Evolutionary conservation across 2,797 vertebrate genomes (phyloP), one percentile per base, ranked within the genome.

Genomic region (Falco novaeseelandiae): DNA sequence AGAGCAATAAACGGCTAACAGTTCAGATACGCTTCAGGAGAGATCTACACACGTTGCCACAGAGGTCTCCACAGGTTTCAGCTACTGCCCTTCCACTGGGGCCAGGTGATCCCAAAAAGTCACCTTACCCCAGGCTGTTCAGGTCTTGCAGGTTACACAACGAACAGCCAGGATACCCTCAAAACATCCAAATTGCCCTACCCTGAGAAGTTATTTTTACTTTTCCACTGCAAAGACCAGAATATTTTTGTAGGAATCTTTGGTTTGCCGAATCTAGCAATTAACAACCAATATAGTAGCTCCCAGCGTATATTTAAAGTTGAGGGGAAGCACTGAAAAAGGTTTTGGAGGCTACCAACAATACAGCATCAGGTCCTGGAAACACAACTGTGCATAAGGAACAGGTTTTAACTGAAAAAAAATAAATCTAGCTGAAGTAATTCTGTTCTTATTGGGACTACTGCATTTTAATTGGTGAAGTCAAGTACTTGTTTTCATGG

Each of bases 281-380:
- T 96, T 94, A 92, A 54, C 81, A 92, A 87, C 93, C 92, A 94
- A 94, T 77, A 93, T 78, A 97, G 95, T 26, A 80, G 67, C 12
- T 89, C 15, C 54, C 65, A 72, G 71, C 1, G 7, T 72, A 61
- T 34, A 94, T 57, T 96, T 96, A 85, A 79, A 83, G 52, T 52
- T 52, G 42, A 83, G 23, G 21, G 40, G 69, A 93, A 90, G 72
- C 61, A 92, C 61, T 57, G 83, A 89, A 92, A 93, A 95, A 78
- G 51, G 38, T 40, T 90, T 73, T 77, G 42, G 66, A 95, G 70
- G 46, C 67, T 77, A 87, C 30, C 58, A 91, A 52, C 18, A 90
- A 38, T 18, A 79, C n/a, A 80, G 21, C 40, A 76, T 8, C 65
- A 54, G 44, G 27, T 34, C 2, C 29, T 78, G 44, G 76, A 95